A percentile compares a stretch with the other conserved stretches of the same genome.
phyloP scores from a whole-genome alignment of 2,113 vertebrate genomes.

The Salminus brasiliensis region DNA sequence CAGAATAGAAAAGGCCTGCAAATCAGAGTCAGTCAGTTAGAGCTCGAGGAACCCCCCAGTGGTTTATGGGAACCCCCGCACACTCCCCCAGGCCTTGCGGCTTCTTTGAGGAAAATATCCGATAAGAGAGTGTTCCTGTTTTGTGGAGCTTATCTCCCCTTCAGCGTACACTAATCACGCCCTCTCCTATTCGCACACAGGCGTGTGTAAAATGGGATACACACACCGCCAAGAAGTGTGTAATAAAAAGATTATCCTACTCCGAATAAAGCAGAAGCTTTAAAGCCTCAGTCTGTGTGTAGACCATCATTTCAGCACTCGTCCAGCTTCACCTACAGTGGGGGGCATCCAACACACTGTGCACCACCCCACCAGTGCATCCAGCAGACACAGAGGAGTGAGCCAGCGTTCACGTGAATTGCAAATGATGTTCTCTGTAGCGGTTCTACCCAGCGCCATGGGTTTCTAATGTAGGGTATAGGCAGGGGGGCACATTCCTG shows the following conservation, averaged over 20 bases:
- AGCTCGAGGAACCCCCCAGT: not conserved
- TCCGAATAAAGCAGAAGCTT: not conserved
- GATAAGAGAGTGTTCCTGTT: slow-evolving; percentile 28
- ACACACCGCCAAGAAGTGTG: not conserved
- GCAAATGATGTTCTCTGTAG: no score
- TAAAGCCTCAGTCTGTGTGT: no score
- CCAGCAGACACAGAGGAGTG: no score
- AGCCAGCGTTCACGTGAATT: no score
- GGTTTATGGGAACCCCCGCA: not conserved
- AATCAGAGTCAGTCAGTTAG: not conserved
- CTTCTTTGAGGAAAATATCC: slow-evolving; percentile 4
- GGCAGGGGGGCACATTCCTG: no score
- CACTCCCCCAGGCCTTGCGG: not conserved
- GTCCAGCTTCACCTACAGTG: no score
- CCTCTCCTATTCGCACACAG: not conserved
- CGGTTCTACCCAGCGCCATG: no score
- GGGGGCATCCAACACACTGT: no score
- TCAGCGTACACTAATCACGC: slow-evolving; percentile 2
- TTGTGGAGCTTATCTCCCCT: slow-evolving; percentile 20
- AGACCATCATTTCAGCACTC: no score
- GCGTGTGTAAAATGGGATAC: slow-evolving; percentile 1
- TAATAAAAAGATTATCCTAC: not conserved
- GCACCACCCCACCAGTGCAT: no score
- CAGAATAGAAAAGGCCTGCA: not conserved
- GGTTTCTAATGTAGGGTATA: no score